These are phyloP conservation scores for Cylas formicarius DNA, from an alignment of 1,140 invertebrate species.

Conservation along the genomic window DNA sequence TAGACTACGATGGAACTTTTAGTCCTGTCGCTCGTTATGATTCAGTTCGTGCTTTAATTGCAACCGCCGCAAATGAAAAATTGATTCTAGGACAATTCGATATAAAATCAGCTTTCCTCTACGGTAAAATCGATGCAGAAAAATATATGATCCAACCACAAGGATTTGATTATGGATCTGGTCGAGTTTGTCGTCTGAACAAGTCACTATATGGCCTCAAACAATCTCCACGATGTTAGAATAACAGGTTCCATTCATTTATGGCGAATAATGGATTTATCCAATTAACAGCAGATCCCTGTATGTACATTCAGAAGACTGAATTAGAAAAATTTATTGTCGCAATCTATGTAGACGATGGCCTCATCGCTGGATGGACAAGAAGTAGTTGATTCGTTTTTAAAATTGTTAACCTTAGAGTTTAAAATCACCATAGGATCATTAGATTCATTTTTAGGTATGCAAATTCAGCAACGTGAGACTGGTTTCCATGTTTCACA, in stretches of 20 bases:
- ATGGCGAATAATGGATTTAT: conserved; percentile 37
- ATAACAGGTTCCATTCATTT: conserved; percentile 26
- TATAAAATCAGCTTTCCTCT: conserved; percentile 44
- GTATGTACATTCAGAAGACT: conserved; percentile 34
- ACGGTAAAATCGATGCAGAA: conserved; percentile 40
- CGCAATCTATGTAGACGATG: conserved; percentile 46
- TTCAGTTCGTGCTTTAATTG: conserved; percentile 42
- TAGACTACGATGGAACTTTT: conserved; percentile 44
- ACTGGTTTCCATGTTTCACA: conserved; percentile 27
- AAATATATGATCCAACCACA: conserved; percentile 42
- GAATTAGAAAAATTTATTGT: conserved; percentile 33
- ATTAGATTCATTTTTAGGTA: conserved; percentile 1
- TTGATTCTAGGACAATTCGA: conserved; percentile 41
- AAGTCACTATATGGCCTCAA: conserved; percentile 40
- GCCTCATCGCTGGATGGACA: conserved; percentile 31
- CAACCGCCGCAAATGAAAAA: conserved; percentile 25
- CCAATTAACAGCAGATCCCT: conserved; percentile 31
- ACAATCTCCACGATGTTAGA: conserved; percentile 33
- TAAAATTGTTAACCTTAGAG: conserved; percentile 14
- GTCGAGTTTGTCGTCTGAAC: conserved; percentile 37
- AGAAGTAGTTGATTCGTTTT: conserved; percentile 26
- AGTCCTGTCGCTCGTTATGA: conserved; percentile 38
- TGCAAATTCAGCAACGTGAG: conserved; percentile 4
- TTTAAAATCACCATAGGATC: conserved; percentile 1
- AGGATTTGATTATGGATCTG: conserved; percentile 31